Evolutionary conservation across 2,888 invertebrate species (phyloP).

Genomic region (Phaonia tiefii): DNA sequence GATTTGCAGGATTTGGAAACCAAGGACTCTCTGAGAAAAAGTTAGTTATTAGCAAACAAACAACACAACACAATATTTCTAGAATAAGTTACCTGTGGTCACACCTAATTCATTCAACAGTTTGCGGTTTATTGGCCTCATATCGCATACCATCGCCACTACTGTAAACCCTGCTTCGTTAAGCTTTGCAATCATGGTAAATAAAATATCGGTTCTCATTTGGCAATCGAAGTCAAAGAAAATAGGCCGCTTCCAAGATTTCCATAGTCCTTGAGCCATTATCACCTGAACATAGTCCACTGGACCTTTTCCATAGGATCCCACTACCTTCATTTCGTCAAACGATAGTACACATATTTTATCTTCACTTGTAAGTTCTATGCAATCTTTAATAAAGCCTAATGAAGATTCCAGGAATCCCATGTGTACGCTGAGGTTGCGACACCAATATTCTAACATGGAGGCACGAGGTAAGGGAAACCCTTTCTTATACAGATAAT

Average conservation of each 20-base stretch:
- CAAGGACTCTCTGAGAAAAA: conserved; percentile 55
- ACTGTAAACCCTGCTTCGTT: conserved; percentile 40
- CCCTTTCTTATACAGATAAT: background rate
- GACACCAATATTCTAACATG: background rate
- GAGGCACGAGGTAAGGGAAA: too few relatives aligned
- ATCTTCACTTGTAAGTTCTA: conserved; percentile 21
- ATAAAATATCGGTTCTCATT: conserved; percentile 28
- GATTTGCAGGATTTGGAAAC: conserved; percentile 59
- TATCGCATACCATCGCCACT: conserved; percentile 49
- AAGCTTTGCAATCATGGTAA: background rate
- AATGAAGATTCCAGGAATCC: background rate
- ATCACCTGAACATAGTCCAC: background rate
- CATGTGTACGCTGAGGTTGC: background rate
- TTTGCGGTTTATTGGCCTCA: conserved; percentile 19
- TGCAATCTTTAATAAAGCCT: conserved; percentile 6
- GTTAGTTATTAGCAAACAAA: too few relatives aligned
- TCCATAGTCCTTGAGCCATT: background rate
- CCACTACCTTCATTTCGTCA: conserved; percentile 15
- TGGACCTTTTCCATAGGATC: conserved; percentile 24
- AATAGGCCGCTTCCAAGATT: background rate
- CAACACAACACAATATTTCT: too few relatives aligned
- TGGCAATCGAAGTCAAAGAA: too few relatives aligned
- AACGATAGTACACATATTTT: conserved; percentile 26
- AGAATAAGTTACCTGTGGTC: conserved; percentile 33
- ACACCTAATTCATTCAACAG: conserved; percentile 44